Evolutionary conservation across 2,113 vertebrate genomes (phyloP).

Genomic region (Cyprinodon brontotheroides): DNA sequence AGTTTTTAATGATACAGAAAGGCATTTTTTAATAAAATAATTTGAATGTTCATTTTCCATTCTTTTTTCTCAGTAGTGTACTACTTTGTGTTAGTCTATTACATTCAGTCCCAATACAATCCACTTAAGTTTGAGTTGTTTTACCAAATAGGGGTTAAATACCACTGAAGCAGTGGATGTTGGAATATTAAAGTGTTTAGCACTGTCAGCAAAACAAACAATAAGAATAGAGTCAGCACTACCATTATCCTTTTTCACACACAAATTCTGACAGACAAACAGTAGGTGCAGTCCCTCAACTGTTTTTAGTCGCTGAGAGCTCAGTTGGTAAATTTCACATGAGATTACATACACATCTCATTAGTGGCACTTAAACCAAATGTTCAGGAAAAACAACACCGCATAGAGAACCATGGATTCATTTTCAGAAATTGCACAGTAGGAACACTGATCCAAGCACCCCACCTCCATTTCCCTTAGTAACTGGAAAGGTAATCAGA

Average conservation of each 20-base stretch:
- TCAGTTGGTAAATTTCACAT: conserved; percentile 56
- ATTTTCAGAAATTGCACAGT: conserved; percentile 44
- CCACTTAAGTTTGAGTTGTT: not conserved
- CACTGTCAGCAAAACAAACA: not conserved
- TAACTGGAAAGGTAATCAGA: not conserved
- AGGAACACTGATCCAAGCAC: conserved; percentile 7
- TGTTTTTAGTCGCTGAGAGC: conserved; percentile 9
- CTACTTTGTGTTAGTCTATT: not conserved
- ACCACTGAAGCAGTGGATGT: not conserved
- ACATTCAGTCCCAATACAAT: not conserved
- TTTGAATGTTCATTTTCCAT: not conserved
- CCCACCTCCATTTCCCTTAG: not conserved
- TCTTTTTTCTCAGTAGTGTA: not conserved
- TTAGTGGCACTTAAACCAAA: conserved; percentile 59
- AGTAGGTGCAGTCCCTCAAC: not conserved
- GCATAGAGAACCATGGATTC: conserved; percentile 38
- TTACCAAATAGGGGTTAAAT: not conserved
- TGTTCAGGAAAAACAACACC: conserved; percentile 61
- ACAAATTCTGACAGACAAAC: not conserved
- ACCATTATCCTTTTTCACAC: not conserved
- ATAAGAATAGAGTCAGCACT: not conserved
- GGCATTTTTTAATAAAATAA: not conserved
- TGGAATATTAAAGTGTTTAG: not conserved
- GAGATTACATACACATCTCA: conserved; percentile 59
- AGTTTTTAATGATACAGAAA: not conserved